phyloP scores from a whole-genome alignment of 2,888 invertebrate species.

The Euplagia quadripunctaria region DNA sequence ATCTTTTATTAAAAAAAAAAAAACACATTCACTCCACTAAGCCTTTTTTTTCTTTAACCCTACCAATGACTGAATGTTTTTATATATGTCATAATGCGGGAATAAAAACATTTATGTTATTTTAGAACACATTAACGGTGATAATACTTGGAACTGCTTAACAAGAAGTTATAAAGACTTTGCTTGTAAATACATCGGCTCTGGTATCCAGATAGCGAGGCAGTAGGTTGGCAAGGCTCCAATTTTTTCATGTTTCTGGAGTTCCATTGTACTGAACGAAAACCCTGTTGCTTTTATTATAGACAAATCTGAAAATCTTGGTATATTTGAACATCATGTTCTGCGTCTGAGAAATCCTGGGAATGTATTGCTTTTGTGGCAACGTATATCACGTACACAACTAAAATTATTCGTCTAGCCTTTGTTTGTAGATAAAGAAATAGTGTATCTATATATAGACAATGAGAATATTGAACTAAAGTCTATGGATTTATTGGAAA shows the following conservation, averaged over 20 bases:
- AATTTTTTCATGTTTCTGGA: conserved; percentile 72
- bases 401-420: neutral
- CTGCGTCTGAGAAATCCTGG: conserved; percentile 15
- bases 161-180: conserved; percentile 71
- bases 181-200: conserved; percentile 69
- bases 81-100: neutral
- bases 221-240: conserved; percentile 69
- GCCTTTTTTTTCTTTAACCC: conserved; percentile 23
- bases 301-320: conserved; percentile 29
- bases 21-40: neutral
- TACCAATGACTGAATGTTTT: neutral
- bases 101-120: neutral
- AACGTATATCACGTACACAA: neutral
- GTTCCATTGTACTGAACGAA: conserved; percentile 52
- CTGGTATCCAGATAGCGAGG: conserved; percentile 59
- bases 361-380: conserved; percentile 20
- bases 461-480: neutral
- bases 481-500: too few species aligned
- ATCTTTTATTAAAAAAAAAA: neutral
- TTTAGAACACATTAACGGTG: conserved; percentile 60
- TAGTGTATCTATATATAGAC: neutral
- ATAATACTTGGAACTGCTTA: conserved; percentile 64
- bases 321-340: conserved; percentile 32
- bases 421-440: neutral
- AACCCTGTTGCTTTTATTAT: conserved; percentile 59